Percentiles rank a stretch among this genome's conserved stretches.
Conservation (phyloP, 2,113 vertebrate genomes). For the Psittacula cyanocephala region DNA sequence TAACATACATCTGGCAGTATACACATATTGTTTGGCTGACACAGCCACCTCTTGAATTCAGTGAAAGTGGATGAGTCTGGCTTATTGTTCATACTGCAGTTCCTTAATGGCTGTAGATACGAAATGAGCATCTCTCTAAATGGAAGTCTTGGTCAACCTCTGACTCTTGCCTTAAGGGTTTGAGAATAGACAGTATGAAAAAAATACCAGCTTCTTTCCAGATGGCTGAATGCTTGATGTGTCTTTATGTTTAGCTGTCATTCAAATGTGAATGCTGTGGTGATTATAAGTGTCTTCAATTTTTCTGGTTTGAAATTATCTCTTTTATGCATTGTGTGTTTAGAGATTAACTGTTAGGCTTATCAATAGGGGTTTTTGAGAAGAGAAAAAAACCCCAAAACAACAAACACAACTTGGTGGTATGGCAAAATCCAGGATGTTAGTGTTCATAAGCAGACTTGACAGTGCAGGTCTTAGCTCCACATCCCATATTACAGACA, state of each 20-base stretch:
- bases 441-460: conserved; percentile 25
- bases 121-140: conserved; percentile 76
- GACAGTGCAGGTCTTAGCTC: neutral
- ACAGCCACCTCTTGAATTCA: conserved; percentile 52
- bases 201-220: conserved; percentile 73
- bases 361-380: conserved; percentile 64
- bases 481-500: neutral
- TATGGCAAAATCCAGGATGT: conserved; percentile 22
- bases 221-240: conserved; percentile 76
- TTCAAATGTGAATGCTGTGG: conserved; percentile 73
- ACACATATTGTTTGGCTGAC: neutral
- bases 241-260: conserved; percentile 79
- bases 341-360: conserved; percentile 74
- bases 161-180: conserved; percentile 77
- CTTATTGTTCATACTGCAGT: conserved; percentile 39
- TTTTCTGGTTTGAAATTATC: conserved; percentile 73
- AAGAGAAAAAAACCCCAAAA: neutral
- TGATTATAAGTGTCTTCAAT: conserved; percentile 77
- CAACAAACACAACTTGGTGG: neutral
- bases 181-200: conserved; percentile 74
- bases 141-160: conserved; percentile 74
- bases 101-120: conserved; percentile 68
- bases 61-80: conserved; percentile 29
- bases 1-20: neutral
- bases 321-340: conserved; percentile 74